phyloP scores from a whole-genome alignment of 2,113 vertebrate species.

The Barnardius zonarius region DNA sequence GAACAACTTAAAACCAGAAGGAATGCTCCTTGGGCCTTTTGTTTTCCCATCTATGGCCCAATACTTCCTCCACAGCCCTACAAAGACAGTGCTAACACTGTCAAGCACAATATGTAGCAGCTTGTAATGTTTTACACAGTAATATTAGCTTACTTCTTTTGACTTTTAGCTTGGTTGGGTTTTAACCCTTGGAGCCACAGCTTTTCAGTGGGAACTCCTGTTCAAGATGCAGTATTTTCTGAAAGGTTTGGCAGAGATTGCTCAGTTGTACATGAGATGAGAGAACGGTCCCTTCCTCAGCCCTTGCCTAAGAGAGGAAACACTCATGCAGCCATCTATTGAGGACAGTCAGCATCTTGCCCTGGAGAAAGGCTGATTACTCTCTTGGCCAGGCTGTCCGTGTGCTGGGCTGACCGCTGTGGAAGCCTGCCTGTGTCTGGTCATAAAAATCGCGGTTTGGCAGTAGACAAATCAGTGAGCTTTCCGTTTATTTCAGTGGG shows the following conservation, averaged over 20 bases:
- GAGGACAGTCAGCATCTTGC: neutral
- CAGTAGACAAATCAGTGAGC: neutral
- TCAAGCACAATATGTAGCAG: neutral
- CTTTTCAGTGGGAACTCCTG: neutral
- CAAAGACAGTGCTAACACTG: neutral
- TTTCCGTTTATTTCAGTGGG: neutral
- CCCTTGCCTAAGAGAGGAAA: neutral
- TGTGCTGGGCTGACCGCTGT: neutral
- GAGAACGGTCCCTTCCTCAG: neutral
- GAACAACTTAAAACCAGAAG: neutral
- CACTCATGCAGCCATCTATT: neutral
- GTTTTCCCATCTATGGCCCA: neutral
- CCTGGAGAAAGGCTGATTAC: neutral
- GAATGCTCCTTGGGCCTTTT: neutral
- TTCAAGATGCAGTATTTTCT: neutral
- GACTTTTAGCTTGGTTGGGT: neutral
- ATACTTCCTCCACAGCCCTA: neutral
- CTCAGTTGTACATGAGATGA: neutral
- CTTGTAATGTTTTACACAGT: neutral
- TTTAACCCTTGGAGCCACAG: neutral
- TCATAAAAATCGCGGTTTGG: neutral
- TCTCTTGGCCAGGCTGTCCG: neutral
- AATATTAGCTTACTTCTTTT: neutral
- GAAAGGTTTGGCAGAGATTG: neutral
- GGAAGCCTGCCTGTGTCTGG: neutral